Evolutionary conservation across 37 sponge, comb jelly and placozoan genomes (phyloP), one percentile per base, ranked within the genome.

Genomic region (Agelas oroides): DNA sequence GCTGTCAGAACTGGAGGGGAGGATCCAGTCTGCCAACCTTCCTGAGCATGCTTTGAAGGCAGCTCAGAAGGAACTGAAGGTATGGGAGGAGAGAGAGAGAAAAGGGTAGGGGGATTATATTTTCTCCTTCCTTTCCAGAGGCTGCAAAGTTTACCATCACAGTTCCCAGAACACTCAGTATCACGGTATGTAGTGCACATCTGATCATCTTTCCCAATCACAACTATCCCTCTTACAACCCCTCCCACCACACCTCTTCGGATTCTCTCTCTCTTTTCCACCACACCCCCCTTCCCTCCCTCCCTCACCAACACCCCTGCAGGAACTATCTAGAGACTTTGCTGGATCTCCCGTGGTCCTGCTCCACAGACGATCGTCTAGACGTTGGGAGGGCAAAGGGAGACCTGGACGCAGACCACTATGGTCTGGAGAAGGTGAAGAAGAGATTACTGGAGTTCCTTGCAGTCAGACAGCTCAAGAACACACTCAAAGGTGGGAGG

Each of bases 301-400:
- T 2, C 36, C 17, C 2, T 5, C 30, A 31, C 2, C 2, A 14
- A 46, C 46, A 46, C 46, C 46, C 46, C 55, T 24, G 23, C 74
- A 88, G 89, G 57, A 88, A 84, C 39, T 94, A 96, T 62, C 74
- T 96, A 53, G 97, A 96, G 68, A 90, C 80, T 23, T 65, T 96
- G 69, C 70, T 94, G 57, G 97, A 96, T 41, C 81, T 96, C 24
- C 97, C 97, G 0, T 96, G 97, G 97, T 76, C 59, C 53, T 77
- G 61, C 27, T 71, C 83, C 23, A 93, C 94, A 11, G 62, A 76
- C 32, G 97, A 96, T 65, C 33, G 39, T 12, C 79, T 96, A 59
- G 86, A 91, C 75, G 65, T 96, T 13, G 56, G 37, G 15, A 68
- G 80, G 39, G 94, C 97, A 28, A 87, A 87, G 69, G 38, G 18